Evolutionary conservation across 1,140 invertebrate genomes (phyloP).

Genomic region (Drosophila pallidifrons): DNA sequence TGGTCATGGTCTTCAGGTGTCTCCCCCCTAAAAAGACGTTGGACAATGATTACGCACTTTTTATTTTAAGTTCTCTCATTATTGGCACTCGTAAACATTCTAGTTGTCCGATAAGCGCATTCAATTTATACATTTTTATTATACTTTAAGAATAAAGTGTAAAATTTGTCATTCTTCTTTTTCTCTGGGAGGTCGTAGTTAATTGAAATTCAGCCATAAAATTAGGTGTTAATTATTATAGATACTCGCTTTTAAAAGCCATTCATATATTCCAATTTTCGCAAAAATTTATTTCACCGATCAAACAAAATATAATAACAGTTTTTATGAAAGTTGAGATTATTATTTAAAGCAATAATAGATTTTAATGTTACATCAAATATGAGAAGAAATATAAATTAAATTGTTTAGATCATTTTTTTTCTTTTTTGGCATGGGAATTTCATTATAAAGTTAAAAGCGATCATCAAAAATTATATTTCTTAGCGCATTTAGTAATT

Average conservation of each 20-base stretch:
- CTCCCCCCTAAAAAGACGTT: slow-evolving; percentile 35
- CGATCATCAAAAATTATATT: too few species aligned
- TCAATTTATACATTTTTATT: slow-evolving; percentile 1
- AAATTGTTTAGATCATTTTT: too few species aligned
- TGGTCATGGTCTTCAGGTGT: slow-evolving; percentile 62
- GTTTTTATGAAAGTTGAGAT: too few species aligned
- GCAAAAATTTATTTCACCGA: too few species aligned
- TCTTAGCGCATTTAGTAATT: too few species aligned
- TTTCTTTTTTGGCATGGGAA: too few species aligned
- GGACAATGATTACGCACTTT: slow-evolving; percentile 33
- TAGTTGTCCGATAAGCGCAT: slow-evolving; percentile 17
- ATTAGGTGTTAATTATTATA: not conserved
- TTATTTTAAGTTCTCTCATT: slow-evolving; percentile 33
- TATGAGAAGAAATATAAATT: too few species aligned
- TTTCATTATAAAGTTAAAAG: too few species aligned
- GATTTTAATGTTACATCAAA: too few species aligned
- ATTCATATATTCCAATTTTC: too few species aligned
- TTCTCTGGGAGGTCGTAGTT: not conserved
- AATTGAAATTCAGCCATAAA: slow-evolving; percentile 9
- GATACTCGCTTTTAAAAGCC: not conserved
- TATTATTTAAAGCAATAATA: too few species aligned
- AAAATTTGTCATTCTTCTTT: not conserved
- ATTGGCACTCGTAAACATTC: slow-evolving; percentile 4
- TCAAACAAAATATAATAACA: too few species aligned
- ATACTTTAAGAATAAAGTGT: slow-evolving; percentile 7